Base-by-base conservation (phyloP, 1,140 invertebrate genomes). In the Charaxes varanes region DNA sequence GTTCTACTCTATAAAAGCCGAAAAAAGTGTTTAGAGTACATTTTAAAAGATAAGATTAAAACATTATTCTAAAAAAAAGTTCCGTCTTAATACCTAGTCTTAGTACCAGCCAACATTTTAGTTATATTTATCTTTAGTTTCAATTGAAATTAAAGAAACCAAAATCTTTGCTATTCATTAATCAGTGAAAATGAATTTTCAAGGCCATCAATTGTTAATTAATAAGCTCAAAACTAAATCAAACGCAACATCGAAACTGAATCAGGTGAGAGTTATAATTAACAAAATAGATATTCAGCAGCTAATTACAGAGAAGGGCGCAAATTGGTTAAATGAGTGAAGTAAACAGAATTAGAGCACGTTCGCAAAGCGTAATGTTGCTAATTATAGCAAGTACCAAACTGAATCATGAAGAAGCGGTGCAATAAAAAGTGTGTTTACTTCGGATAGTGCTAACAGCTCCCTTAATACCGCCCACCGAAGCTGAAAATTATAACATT, bases 381-480 rank as follows among this genome's bases (percentile, higher is more conserved):
- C 69, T 79, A 79, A 79, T 72, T 72, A 62, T 67, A 76, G 44
- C 37, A 30, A 41, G 44, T 41, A 37, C 31, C 23, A 31, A 16
- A 28, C 28, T 47, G 44, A 47, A 28, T 47, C 44, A 35, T 18
- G 32, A 35, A 23, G 34, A 70, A 64, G 68, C 62, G 23, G 54
- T 66, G 70, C 71, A 74, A 61, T 71, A 80, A 77, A 77, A 72
- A 70, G 51, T 42, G 27, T 68, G 67, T 80, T 83, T 83, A 83
- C 76, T 79, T 80, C 67, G 59, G 47, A 68, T 54, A 63, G 63
- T 62, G 64, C 65, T 70, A 62, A 74, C 65, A 57, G 67, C 65
- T 64, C 60, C 66, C 58, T 70, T 74, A 83, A 66, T 69, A 80
- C 76, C 79, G 79, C 48, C 79, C 79, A 79, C 79, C 70, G 68